These are phyloP conservation scores for Mermis nigrescens DNA, from an alignment of 2,888 invertebrate species.

Conservation along the genomic window DNA sequence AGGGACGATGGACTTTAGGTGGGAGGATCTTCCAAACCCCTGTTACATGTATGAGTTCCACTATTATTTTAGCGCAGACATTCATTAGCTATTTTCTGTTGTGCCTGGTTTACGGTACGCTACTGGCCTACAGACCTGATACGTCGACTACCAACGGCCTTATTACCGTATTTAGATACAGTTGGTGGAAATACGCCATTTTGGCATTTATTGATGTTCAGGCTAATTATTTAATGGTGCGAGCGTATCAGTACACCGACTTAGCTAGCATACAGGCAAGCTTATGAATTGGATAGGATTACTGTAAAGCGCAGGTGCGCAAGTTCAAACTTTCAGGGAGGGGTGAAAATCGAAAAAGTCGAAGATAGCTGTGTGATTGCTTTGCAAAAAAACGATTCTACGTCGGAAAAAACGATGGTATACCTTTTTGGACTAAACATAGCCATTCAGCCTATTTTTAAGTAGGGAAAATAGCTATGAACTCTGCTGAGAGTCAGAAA, in stretches of 20 bases:
- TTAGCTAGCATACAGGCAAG: constrained; percentile 48
- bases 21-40: not conserved
- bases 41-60: not conserved
- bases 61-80: constrained; percentile 45
- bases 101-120: constrained; percentile 54
- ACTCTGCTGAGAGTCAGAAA: no score
- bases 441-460: no score
- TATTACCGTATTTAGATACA: constrained; percentile 45
- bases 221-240: constrained; percentile 59
- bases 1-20: not conserved
- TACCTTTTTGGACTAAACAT: no score
- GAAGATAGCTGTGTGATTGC: no score
- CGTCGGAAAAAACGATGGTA: no score
- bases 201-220: constrained; percentile 64
- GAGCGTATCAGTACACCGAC: constrained; percentile 56
- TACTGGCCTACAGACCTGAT: constrained; percentile 44
- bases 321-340: no score
- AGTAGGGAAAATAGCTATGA: no score
- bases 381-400: no score
- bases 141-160: constrained; percentile 45
- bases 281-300: not conserved
- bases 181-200: constrained; percentile 57
- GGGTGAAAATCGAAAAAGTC: no score
- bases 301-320: no score
- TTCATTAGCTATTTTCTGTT: constrained; percentile 57